Evolutionary conservation across 2,888 invertebrate species (phyloP).

Genomic region (Eupithecia exiguata): DNA sequence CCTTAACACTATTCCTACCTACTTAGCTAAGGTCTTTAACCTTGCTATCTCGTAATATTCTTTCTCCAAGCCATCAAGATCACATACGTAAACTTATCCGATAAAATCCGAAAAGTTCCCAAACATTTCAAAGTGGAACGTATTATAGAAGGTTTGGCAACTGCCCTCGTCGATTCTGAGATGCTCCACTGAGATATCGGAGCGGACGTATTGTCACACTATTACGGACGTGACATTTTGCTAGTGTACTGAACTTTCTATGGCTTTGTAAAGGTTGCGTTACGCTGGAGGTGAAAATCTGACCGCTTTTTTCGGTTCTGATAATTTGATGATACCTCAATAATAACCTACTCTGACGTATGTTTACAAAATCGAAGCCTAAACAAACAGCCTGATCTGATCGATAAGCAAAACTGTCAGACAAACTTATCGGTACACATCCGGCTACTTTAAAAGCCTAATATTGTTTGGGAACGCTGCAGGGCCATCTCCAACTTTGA

Average conservation of each 20-base stretch:
- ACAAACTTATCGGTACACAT: too few species aligned
- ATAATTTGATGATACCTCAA: not conserved
- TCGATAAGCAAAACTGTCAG: not conserved
- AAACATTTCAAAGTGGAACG: slow-evolving; percentile 35
- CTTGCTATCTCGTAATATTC: not conserved
- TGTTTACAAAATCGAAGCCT: not conserved
- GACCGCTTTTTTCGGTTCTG: not conserved
- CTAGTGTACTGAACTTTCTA: slow-evolving; percentile 62
- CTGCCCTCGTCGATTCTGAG: slow-evolving; percentile 37
- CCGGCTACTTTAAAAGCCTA: not conserved
- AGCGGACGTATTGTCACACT: slow-evolving; percentile 53
- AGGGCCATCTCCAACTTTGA: not conserved
- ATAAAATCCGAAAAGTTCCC: slow-evolving; percentile 18
- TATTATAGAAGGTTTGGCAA: slow-evolving; percentile 46
- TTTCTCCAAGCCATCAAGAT: not conserved
- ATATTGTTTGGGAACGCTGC: not conserved
- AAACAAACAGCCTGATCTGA: not conserved
- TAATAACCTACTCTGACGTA: not conserved
- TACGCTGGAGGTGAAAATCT: not conserved
- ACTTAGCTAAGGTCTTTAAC: not conserved
- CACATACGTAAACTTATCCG: not conserved
- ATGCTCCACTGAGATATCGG: slow-evolving; percentile 50
- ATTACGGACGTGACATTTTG: slow-evolving; percentile 64
- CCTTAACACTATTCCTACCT: not conserved
- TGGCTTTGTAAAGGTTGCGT: slow-evolving; percentile 18